Percentiles rank a stretch among this genome's conserved stretches.
phyloP scores from a whole-genome alignment of 2,888 invertebrate species.

The Chrysina gloriosa region DNA sequence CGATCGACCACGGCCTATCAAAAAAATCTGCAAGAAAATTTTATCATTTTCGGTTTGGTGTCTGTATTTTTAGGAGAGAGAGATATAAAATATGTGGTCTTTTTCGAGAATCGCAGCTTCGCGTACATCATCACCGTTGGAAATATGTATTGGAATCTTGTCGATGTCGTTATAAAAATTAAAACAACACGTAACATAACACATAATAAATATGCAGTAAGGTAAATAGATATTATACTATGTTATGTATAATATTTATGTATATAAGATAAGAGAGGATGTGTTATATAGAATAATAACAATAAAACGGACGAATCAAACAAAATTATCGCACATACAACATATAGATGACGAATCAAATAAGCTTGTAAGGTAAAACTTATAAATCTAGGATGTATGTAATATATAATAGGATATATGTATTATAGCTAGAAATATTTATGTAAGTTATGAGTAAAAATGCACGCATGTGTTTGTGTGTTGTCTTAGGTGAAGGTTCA shows the following conservation, averaged over 20 bases:
- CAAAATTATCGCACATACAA: conserved; percentile 44
- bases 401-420: conserved; percentile 45
- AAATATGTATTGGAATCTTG: background rate
- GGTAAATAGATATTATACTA: conserved; percentile 14
- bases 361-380: conserved; percentile 46
- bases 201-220: conserved; percentile 11
- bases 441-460: conserved; percentile 24
- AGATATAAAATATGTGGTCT: too few species aligned
- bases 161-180: background rate
- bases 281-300: conserved; percentile 30
- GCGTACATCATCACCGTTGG: background rate
- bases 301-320: conserved; percentile 42
- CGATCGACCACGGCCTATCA: conserved; percentile 49
- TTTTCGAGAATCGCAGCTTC: background rate
- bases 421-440: conserved; percentile 44
- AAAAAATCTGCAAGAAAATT: conserved; percentile 36
- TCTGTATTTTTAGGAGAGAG: background rate
- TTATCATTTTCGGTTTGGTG: background rate
- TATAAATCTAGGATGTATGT: conserved; percentile 34
- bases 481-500: conserved; percentile 49
- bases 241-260: conserved; percentile 21
- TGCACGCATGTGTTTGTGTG: conserved; percentile 48
- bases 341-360: conserved; percentile 54
- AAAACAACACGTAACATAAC: background rate
- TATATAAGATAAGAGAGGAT: conserved; percentile 1